A percentile compares a stretch with the other conserved stretches of the same genome.
These are phyloP conservation scores for Progne subis DNA, from an alignment of 2,113 vertebrate genomes.

Conservation along the genomic window DNA sequence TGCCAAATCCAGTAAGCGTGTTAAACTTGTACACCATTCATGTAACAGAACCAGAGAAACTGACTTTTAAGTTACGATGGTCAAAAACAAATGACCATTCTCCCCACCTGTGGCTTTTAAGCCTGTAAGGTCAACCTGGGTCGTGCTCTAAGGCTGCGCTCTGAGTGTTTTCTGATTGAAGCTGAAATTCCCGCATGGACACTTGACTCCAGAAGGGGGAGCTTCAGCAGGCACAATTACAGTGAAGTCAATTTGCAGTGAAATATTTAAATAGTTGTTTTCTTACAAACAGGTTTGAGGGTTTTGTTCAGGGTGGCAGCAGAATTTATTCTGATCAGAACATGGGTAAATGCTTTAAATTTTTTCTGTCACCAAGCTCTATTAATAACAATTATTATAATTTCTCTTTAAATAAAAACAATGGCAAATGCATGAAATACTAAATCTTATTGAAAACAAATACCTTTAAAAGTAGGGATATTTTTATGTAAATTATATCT, in stretches of 20 bases:
- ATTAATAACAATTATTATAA: neutral
- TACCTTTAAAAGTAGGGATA: neutral
- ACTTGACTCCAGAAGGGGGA: conserved; percentile 49
- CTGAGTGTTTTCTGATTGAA: neutral
- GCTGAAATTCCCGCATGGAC: neutral
- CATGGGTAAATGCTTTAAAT: neutral
- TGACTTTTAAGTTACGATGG: neutral
- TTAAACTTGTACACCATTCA: neutral
- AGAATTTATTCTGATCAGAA: neutral
- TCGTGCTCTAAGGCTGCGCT: neutral
- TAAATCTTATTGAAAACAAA: neutral
- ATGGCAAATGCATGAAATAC: neutral
- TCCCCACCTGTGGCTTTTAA: neutral
- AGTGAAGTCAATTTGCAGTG: neutral
- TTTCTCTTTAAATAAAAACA: neutral
- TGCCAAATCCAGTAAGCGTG: neutral
- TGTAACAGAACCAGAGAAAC: neutral
- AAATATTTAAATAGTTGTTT: neutral
- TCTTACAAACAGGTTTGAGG: neutral
- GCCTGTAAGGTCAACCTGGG: neutral
- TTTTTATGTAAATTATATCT: neutral
- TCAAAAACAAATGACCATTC: neutral
- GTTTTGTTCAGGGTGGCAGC: neutral
- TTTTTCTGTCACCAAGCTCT: neutral
- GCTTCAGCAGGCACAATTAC: conserved; percentile 3